These are phyloP conservation scores for Sapajus apella DNA, from an alignment of 2,113 vertebrate genomes.

Conservation along the genomic window DNA sequence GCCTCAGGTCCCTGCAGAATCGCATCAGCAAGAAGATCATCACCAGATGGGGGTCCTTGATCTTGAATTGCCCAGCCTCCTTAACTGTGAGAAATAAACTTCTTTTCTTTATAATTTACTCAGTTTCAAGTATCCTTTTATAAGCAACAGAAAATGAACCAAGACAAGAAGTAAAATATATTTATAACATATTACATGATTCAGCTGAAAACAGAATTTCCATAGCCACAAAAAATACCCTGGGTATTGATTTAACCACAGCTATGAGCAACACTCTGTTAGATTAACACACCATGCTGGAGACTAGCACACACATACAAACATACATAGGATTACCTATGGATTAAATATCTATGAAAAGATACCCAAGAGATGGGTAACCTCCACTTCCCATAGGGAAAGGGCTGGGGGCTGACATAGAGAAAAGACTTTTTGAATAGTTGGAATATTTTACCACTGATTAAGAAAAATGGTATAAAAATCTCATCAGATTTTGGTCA, in stretches of 20 bases:
- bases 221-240: neutral
- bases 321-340: neutral
- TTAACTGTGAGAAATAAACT: neutral
- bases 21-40: neutral
- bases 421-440: neutral
- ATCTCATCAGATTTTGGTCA: neutral
- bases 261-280: neutral
- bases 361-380: neutral
- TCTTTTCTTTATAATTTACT: neutral
- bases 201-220: neutral
- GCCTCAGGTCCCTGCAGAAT: neutral
- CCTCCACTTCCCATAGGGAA: neutral
- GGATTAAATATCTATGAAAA: neutral
- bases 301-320: neutral
- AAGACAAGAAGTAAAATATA: neutral
- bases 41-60: neutral
- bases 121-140: neutral
- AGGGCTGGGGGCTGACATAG: too few species aligned
- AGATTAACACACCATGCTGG: neutral
- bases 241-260: neutral
- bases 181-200: neutral
- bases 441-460: neutral
- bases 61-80: neutral
- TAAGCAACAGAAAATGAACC: neutral
- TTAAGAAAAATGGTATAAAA: neutral